Conservation (phyloP, 2,797 vertebrate species). For the Sardinella longiceps region DNA sequence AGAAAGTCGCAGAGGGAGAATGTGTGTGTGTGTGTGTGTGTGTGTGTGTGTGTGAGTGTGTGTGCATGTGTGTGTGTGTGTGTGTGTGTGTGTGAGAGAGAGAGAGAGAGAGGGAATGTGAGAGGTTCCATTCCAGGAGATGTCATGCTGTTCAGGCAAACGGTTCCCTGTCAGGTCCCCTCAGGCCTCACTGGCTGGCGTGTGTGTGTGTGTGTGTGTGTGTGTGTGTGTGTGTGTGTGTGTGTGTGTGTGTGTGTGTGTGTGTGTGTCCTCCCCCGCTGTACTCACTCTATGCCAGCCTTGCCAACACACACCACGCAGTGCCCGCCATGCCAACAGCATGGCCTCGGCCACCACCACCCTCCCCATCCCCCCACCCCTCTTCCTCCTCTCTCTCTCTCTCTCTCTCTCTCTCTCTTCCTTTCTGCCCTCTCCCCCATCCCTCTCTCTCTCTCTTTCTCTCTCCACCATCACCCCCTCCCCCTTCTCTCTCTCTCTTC, state of each 20-base stretch:
- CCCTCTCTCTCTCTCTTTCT: not conserved
- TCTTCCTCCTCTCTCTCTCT: no score
- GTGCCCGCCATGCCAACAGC: constrained; percentile 69
- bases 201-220: no score
- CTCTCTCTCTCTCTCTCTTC: no score
- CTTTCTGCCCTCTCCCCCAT: not conserved
- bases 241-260: no score
- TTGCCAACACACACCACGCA: constrained; percentile 75
- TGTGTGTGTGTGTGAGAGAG: constrained; percentile 50
- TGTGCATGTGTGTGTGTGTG: no score
- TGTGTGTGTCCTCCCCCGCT: constrained; percentile 62
- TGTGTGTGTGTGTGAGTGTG: constrained; percentile 25
- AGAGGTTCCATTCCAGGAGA: constrained; percentile 95
- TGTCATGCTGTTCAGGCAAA: constrained; percentile 93
- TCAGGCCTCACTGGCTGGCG: constrained; percentile 80
- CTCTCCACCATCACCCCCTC: not conserved
- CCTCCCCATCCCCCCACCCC: not conserved
- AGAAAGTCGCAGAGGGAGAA: not conserved
- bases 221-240: no score
- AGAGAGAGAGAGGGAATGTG: constrained; percentile 43
- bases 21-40: constrained; percentile 17
- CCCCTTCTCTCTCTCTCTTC: not conserved
- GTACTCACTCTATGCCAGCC: constrained; percentile 56
- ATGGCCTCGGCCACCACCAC: not conserved
- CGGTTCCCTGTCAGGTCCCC: constrained; percentile 83